Conservation (phyloP, 2,888 invertebrate species). For the Julus scandinavius region DNA sequence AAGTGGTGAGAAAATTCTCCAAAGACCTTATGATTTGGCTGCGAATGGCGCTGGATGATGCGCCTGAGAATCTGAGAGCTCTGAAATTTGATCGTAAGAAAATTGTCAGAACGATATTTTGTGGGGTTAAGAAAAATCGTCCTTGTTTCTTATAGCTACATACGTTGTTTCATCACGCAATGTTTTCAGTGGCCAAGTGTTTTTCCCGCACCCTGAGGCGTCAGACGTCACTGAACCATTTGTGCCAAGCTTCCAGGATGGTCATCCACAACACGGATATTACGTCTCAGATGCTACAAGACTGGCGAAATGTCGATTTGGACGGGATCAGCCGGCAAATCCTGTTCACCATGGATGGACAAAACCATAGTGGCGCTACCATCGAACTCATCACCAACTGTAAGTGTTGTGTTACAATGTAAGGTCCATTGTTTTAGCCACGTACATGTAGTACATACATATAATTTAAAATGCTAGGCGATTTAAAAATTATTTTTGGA, state of each 20-base stretch:
- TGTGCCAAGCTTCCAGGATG: constrained; percentile 67
- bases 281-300: constrained; percentile 67
- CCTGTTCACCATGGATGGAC: constrained; percentile 65
- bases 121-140: background rate
- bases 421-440: no score
- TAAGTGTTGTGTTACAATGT: no score
- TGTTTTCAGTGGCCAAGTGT: constrained; percentile 65
- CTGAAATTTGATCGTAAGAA: constrained; percentile 68
- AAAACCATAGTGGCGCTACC: constrained; percentile 61
- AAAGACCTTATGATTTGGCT: constrained; percentile 67
- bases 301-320: constrained; percentile 67
- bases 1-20: constrained; percentile 67
- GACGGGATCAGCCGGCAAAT: constrained; percentile 66
- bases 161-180: background rate
- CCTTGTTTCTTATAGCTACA: background rate
- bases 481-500: no score
- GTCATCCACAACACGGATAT: constrained; percentile 67
- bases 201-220: constrained; percentile 67
- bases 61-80: constrained; percentile 65
- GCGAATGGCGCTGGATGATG: constrained; percentile 64
- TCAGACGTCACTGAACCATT: constrained; percentile 68
- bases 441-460: no score
- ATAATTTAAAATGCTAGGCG: no score
- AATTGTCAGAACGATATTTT: constrained; percentile 53
- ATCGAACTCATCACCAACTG: constrained; percentile 64